These are phyloP conservation scores for Bubo bubo DNA, from an alignment of 2,113 vertebrate genomes.

Conservation along the genomic window DNA sequence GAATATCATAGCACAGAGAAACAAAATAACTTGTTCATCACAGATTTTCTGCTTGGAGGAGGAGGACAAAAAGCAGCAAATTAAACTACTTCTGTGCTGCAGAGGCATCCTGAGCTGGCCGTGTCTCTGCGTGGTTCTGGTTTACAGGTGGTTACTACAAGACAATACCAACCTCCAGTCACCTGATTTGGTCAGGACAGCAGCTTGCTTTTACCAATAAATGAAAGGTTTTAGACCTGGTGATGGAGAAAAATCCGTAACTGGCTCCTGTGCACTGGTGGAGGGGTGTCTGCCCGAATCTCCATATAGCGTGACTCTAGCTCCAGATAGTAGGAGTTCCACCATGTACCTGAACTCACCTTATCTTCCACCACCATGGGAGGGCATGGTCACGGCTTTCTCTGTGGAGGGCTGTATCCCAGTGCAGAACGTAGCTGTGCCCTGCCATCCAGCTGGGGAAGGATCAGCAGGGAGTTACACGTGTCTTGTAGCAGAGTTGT, in stretches of 20 bases:
- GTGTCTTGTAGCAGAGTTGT: neutral
- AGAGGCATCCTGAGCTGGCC: neutral
- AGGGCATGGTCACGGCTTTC: neutral
- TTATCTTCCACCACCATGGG: fast-evolving
- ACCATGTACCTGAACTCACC: neutral
- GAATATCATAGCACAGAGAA: neutral
- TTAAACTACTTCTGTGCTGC: neutral
- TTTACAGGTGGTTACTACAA: neutral
- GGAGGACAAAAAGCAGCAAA: neutral
- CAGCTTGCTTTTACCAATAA: neutral
- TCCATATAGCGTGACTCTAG: neutral
- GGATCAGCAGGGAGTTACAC: neutral
- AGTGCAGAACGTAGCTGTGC: fast-evolving
- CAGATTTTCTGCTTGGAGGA: neutral
- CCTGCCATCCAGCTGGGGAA: neutral
- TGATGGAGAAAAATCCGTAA: neutral
- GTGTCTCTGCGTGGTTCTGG: neutral
- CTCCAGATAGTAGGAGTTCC: neutral
- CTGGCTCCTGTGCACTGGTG: fast-evolving
- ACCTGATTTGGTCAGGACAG: neutral
- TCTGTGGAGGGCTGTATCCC: neutral
- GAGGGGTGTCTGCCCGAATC: neutral
- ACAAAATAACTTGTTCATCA: neutral
- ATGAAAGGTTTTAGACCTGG: neutral
- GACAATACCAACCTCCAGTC: neutral